Percentiles rank a stretch among this genome's conserved stretches.
These are phyloP conservation scores for Ascidia mentula DNA, from an alignment of 23 tunicate species.

Conservation along the genomic window DNA sequence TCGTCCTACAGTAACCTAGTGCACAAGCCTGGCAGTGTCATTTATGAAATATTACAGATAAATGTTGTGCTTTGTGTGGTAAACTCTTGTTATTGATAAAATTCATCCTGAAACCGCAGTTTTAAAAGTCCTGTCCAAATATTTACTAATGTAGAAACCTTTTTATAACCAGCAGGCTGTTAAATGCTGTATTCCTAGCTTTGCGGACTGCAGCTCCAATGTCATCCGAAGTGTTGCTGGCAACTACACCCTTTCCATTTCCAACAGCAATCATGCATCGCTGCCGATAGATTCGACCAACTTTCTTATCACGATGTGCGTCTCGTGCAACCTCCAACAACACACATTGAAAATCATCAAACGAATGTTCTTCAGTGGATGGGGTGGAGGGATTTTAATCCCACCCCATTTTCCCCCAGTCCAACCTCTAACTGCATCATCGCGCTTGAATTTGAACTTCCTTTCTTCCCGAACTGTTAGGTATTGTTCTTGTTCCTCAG, in stretches of 20 bases:
- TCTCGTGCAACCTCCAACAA: slow-evolving; percentile 66
- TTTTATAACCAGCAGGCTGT: slow-evolving; percentile 59
- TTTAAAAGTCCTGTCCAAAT: not conserved
- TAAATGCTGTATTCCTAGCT: slow-evolving; percentile 68
- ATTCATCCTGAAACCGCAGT: too few relatives aligned
- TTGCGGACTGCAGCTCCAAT: slow-evolving; percentile 65
- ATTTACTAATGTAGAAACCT: too few relatives aligned
- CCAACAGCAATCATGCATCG: slow-evolving; percentile 75
- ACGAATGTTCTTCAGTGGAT: slow-evolving; percentile 33
- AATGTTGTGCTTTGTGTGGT: too few relatives aligned
- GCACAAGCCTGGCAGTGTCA: too few relatives aligned
- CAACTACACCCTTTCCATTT: slow-evolving; percentile 72
- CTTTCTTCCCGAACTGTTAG: slow-evolving; percentile 13
- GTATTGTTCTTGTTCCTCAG: slow-evolving; percentile 46
- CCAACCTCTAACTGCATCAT: slow-evolving; percentile 67
- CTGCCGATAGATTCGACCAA: slow-evolving; percentile 61
- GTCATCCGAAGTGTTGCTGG: slow-evolving; percentile 24
- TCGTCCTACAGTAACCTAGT: too few relatives aligned
- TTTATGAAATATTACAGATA: too few relatives aligned
- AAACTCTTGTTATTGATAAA: too few relatives aligned
- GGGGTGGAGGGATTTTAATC: slow-evolving; percentile 41
- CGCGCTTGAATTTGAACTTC: not conserved
- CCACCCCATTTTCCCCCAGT: slow-evolving; percentile 84
- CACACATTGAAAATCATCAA: slow-evolving; percentile 48
- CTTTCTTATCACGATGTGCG: slow-evolving; percentile 59